Evolutionary conservation across 1,140 invertebrate genomes (phyloP), one percentile per base, ranked within the genome.

Genomic region (Monomorium pharaonis): DNA sequence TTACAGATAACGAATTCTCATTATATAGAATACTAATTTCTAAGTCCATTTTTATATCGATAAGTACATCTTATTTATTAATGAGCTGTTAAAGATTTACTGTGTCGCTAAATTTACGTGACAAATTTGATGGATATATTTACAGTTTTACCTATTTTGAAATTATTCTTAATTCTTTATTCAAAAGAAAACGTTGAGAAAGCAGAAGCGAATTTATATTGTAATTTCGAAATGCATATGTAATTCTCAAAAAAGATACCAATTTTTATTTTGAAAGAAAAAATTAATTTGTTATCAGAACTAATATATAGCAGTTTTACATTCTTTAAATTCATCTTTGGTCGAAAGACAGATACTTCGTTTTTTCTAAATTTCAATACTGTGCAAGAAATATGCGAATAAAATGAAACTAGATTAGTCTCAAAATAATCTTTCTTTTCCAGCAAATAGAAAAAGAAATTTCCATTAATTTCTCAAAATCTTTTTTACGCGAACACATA

Each of bases 61-160:
- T 42, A 60, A 18, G 27, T 24, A 56, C 24, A 76, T 62, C 27
- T 60, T 60, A 12, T 12, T 7, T 6, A 75, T n/a, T 72, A 37
- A 54, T 5, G 5, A 54, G 21, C 6, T 56, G 10, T 74, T 56
- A 58, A 6, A n/a, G 9, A 60, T 33, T 58, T 37, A 58, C 9
- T 21, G 7, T 21, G 10, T 42, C 21, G 16, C 18, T 49, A 77
- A 42, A 65, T 49, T 77, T 30, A 42, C 30, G 18, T 30, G 12
- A 65, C 18, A 65, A 65, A 77, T 49, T 77, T 14, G 24, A 77
- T 77, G 27, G 37, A 21, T n/a, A 63, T 77, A 75, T 75, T 42
- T 75, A 75, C 51, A 75, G 9, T 42, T 75, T 42, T 1, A 58
- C 9, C 70, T 75, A 75, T 47, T 42, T 56, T 12, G 21, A 42